Conservation (phyloP, 2,797 vertebrate genomes). For the Sciaenops ocellatus region DNA sequence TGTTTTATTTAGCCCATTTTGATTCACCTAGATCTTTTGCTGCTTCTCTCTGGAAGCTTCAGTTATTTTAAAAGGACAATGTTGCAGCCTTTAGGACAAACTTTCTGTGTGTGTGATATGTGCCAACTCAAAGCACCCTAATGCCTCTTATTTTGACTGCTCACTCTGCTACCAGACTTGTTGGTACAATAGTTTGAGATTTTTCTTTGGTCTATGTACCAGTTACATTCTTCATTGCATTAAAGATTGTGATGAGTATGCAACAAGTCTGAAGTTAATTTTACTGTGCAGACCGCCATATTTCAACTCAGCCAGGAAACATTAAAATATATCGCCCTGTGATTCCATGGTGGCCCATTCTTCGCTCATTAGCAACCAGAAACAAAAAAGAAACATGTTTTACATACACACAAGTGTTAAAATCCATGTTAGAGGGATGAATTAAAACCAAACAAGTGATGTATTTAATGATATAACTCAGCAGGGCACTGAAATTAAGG, state of each 20-base stretch:
- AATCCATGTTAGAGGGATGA: not conserved
- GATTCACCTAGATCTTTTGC: not conserved
- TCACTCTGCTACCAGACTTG: not conserved
- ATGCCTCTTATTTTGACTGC: no score
- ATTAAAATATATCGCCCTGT: not conserved
- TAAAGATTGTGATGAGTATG: not conserved
- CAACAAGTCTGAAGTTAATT: not conserved
- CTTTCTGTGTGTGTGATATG: not conserved
- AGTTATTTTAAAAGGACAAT: not conserved
- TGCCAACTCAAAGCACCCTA: no score
- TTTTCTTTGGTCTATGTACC: no score
- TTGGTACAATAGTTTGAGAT: not conserved
- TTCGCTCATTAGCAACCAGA: not conserved
- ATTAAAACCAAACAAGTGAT: not conserved
- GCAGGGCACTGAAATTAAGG: not conserved
- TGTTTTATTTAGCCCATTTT: conserved; percentile 26
- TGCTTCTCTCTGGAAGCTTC: not conserved
- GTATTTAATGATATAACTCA: not conserved
- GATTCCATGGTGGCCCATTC: not conserved
- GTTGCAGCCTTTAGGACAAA: not conserved
- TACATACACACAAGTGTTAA: not conserved
- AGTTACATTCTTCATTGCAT: no score
- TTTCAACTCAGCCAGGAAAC: not conserved
- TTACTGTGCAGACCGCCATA: not conserved
- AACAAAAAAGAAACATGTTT: not conserved